phyloP scores from a whole-genome alignment of 2,888 invertebrate species.

The Netelia fuscicornis region DNA sequence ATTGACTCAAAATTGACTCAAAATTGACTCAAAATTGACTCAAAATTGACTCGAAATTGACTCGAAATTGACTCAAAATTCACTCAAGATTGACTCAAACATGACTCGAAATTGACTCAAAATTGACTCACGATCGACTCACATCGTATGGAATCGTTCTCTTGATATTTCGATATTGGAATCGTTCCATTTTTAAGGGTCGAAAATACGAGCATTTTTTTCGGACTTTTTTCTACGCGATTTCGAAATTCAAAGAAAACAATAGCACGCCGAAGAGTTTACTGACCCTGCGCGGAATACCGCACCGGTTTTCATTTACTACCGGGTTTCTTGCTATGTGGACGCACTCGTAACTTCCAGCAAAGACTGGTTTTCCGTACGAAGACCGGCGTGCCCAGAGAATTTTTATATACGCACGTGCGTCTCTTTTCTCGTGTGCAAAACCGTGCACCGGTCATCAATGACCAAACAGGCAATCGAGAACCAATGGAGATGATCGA shows the following conservation, averaged over 20 bases:
- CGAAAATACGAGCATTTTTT: constrained; percentile 2
- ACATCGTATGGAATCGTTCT: too few relatives aligned
- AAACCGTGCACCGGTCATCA: constrained; percentile 48
- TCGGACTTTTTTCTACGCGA: neutral
- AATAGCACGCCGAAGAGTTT: constrained; percentile 69
- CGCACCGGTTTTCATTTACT: constrained; percentile 69
- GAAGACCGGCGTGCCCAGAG: constrained; percentile 57
- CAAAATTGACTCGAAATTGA: too few relatives aligned
- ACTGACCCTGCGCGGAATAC: constrained; percentile 71
- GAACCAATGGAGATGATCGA: constrained; percentile 33
- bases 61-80: too few relatives aligned
- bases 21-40: too few relatives aligned
- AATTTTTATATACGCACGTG: constrained; percentile 48
- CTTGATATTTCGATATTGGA: too few relatives aligned
- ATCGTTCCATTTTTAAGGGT: neutral
- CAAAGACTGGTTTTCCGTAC: constrained; percentile 75
- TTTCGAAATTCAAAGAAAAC: constrained; percentile 42
- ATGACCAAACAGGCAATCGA: constrained; percentile 37
- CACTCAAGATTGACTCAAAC: too few relatives aligned
- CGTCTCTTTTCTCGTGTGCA: constrained; percentile 21
- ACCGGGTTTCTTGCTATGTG: constrained; percentile 76
- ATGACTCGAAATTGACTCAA: too few relatives aligned
- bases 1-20: neutral
- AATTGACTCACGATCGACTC: too few relatives aligned
- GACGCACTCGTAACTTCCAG: constrained; percentile 55